Evolutionary conservation across 2,888 invertebrate genomes (phyloP), one percentile per base, ranked within the genome.

Genomic region (Timandra comae): DNA sequence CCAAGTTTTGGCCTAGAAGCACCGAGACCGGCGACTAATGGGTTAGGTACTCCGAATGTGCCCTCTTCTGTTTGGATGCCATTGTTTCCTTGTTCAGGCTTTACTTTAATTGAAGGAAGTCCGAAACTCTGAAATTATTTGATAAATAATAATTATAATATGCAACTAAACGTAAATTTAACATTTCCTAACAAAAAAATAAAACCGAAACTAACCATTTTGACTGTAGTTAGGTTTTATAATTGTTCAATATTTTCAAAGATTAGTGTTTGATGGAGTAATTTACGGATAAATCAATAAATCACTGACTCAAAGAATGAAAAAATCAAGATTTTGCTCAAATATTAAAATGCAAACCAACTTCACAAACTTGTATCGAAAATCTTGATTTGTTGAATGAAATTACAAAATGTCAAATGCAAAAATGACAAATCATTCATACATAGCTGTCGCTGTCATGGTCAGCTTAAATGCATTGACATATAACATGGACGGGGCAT

Each of bases 31-130:
- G 74, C 78, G 12, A 88, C 78, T 74, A 93, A 87, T 0, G 89
- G 82, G 57, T 90, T 88, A 5, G 91, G 89, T 5, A 92, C 80
- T 28, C 91, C 93, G 65, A 89, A 92, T 11, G 82, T 71, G 0
- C 89, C 90, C 49, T 88, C 87, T 19, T 78, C 70, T 27, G 82
- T 56, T 12, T 76, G 68, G 46, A 86, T 68, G 31, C 38, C 43
- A 32, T 81, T 72, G 34, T 69, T 67, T 6, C 68, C 66, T 42
- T 76, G 63, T 36, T 78, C 80, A 24, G 90, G 86, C 58, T 88
- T 88, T 1, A 87, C 81, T 76, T 90, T 89, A 16, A 90, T 41
- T 6, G 90, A 74, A 27, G 90, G 89, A 44, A 91, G 77, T 46
- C 88, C 89, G 50, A 91, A 91, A 87, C 91, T 91, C 91, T 91